These are phyloP conservation scores for Pelosia muscerda DNA, from an alignment of 2,888 invertebrate genomes.

Conservation along the genomic window DNA sequence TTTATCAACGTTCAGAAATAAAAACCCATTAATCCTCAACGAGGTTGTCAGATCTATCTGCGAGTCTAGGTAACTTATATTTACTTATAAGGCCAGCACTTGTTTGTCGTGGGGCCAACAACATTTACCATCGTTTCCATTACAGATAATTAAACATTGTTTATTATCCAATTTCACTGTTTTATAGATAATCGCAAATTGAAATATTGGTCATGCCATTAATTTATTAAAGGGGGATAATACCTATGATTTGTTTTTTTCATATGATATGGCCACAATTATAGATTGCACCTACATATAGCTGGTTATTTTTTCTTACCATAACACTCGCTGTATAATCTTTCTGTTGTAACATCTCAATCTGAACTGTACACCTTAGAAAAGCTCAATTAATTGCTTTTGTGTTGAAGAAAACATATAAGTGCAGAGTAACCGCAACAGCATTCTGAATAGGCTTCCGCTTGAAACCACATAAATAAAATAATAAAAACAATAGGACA, in stretches of 20 bases:
- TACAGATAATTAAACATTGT: constrained; percentile 50
- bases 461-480: constrained; percentile 29
- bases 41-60: constrained; percentile 26
- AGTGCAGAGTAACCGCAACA: constrained; percentile 40
- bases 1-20: constrained; percentile 40
- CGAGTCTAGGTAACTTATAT: constrained; percentile 38
- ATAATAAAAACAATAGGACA: constrained; percentile 18
- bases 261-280: constrained; percentile 40
- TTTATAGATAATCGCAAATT: constrained; percentile 52
- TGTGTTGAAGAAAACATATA: constrained; percentile 36
- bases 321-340: constrained; percentile 10
- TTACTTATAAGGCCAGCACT: constrained; percentile 43
- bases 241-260: constrained; percentile 29
- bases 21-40: constrained; percentile 33
- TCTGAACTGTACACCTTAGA: constrained; percentile 40
- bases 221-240: constrained; percentile 42
- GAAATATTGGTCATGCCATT: constrained; percentile 50
- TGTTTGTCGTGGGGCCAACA: constrained; percentile 32
- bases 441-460: constrained; percentile 44
- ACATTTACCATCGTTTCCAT: constrained; percentile 46
- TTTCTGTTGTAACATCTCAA: constrained; percentile 41
- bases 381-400: constrained; percentile 37
- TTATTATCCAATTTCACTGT: constrained; percentile 47
- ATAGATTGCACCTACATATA: neutral
- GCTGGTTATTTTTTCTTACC: neutral